Percentiles rank a stretch among this genome's conserved stretches.
These are phyloP conservation scores for Agapostemon virescens DNA, from an alignment of 2,888 invertebrate genomes.

Conservation along the genomic window DNA sequence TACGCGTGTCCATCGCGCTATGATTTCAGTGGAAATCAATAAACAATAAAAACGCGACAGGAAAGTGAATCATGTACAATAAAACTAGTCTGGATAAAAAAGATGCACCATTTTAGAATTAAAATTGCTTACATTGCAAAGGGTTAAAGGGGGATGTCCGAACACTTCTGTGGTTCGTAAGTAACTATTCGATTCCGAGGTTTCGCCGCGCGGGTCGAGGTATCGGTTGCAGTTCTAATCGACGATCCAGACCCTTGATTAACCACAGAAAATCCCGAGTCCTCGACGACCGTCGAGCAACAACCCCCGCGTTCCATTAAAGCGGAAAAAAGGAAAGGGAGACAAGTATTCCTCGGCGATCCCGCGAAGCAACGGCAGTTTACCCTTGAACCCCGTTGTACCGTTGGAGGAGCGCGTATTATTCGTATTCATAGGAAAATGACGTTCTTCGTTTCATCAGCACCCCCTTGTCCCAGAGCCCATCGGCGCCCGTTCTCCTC, in stretches of 20 bases:
- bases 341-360: slow-evolving; percentile 1
- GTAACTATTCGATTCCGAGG: too few relatives aligned
- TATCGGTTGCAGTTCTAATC: not conserved
- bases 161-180: too few relatives aligned
- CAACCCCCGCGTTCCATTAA: not conserved
- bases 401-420: slow-evolving; percentile 7
- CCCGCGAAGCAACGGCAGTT: slow-evolving; percentile 11
- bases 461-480: slow-evolving; percentile 18
- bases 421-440: slow-evolving; percentile 54
- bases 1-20: too few relatives aligned
- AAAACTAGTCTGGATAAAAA: too few relatives aligned
- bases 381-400: slow-evolving; percentile 1
- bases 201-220: not conserved
- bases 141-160: too few relatives aligned
- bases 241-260: not conserved
- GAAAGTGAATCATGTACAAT: too few relatives aligned
- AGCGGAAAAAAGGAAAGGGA: not conserved
- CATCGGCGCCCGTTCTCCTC: not conserved
- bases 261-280: not conserved
- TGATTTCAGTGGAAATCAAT: too few relatives aligned
- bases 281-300: not conserved
- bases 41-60: too few relatives aligned
- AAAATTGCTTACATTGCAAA: too few relatives aligned
- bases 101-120: too few relatives aligned
- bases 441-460: slow-evolving; percentile 51